Base-by-base conservation (phyloP, 2,113 vertebrate genomes). In the Tringa solitaria region DNA sequence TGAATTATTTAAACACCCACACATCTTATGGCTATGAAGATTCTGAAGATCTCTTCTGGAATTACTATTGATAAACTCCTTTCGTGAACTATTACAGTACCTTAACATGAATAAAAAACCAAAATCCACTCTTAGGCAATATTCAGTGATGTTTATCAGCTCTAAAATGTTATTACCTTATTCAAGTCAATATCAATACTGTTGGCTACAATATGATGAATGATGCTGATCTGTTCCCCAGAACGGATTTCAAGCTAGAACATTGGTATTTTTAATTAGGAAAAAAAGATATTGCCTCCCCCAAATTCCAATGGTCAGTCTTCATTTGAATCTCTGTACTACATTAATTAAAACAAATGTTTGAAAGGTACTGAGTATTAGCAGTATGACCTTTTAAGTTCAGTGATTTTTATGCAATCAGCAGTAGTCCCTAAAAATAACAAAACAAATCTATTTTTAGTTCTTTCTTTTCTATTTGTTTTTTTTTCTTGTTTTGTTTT, bases 261-360 rank as follows among this genome's bases (percentile, higher is more conserved):
- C 28, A 74, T 0, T 75, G 37, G 43, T 68, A 94, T 39, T 68
- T 89, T 75, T 92, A 86, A 96, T 89, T 67, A 86, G 46, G 59
- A 86, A 90, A 90, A 85, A 67, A 81, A 46, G 1, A 14, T 39
- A 77, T 21, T 78, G 15, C 60, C 68, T 95, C 80, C 60, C 46
- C 43, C 51, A 70, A 78, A 95, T 94, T 95, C 84, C 80, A 96
- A 78, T 30, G 60, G 77, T 92, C 76, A 84, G 46, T 57, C 76
- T 89, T 89, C 46, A 81, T 68, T 60, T 87, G 80, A 24, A 75
- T 81, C 33, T 84, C 73, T 56, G 64, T 23, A 77, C 32, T 59
- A 72, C 30, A 82, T 84, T 92, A 92, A 82, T 84, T 92, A 91
- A 96, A 92, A 81, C 13, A 35, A 90, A 86, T 64, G 46, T 28